phyloP scores from a whole-genome alignment of 2,888 invertebrate species.

The Griposia aprilina region DNA sequence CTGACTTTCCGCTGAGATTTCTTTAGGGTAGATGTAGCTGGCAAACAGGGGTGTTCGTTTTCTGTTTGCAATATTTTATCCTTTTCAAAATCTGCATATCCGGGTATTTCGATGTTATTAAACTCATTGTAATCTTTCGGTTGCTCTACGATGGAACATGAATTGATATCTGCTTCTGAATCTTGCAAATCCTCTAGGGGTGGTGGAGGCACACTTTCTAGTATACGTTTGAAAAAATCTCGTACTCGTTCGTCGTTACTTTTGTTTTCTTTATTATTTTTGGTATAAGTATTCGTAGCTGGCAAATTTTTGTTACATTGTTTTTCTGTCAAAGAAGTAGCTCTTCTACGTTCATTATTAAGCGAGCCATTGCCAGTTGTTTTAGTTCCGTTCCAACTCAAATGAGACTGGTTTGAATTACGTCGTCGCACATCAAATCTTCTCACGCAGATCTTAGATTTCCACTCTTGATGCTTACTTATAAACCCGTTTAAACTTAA shows the following conservation, averaged over 20 bases:
- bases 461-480: constrained; percentile 83
- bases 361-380: constrained; percentile 69
- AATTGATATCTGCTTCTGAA: constrained; percentile 48
- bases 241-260: constrained; percentile 77
- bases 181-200: constrained; percentile 74
- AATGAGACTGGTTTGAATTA: constrained; percentile 70
- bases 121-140: constrained; percentile 69
- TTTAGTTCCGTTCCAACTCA: constrained; percentile 71
- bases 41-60: constrained; percentile 66
- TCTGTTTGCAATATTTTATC: constrained; percentile 72
- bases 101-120: constrained; percentile 78
- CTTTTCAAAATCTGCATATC: constrained; percentile 81
- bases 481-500: constrained; percentile 82
- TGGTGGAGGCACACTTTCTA: constrained; percentile 84
- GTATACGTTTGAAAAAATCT: constrained; percentile 80
- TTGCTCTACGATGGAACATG: constrained; percentile 61
- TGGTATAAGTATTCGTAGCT: not conserved
- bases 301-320: constrained; percentile 26
- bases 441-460: constrained; percentile 80
- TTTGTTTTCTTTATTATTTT: constrained; percentile 40
- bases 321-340: constrained; percentile 70
- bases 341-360: constrained; percentile 71
- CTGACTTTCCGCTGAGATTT: constrained; percentile 76
- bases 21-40: constrained; percentile 82
- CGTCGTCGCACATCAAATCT: constrained; percentile 76